These are phyloP conservation scores for Synanthedon vespiformis DNA, from an alignment of 2,888 invertebrate species.

Conservation along the genomic window DNA sequence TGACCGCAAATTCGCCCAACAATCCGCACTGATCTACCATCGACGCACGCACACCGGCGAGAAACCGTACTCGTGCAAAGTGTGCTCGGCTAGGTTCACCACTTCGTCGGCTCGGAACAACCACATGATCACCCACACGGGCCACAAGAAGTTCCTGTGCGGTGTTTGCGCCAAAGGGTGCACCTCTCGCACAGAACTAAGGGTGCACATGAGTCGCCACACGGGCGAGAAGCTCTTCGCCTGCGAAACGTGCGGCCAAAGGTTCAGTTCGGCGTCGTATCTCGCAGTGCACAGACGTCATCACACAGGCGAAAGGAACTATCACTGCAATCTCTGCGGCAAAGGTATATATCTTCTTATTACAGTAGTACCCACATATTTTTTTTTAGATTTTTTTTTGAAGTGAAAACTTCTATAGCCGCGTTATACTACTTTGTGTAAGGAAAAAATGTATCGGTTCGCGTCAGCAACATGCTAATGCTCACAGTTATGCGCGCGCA, in stretches of 20 bases:
- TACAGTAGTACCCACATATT: too few relatives aligned
- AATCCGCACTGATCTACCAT: constrained; percentile 65
- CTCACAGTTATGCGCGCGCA: too few relatives aligned
- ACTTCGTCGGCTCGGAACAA: constrained; percentile 64
- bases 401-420: too few relatives aligned
- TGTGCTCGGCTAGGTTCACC: constrained; percentile 57
- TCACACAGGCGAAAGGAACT: constrained; percentile 48
- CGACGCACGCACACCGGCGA: constrained; percentile 65
- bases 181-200: constrained; percentile 54
- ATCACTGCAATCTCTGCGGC: constrained; percentile 45
- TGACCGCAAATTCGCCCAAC: constrained; percentile 61
- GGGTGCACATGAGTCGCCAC: constrained; percentile 50
- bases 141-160: constrained; percentile 58
- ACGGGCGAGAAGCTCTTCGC: constrained; percentile 58
- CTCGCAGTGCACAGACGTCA: constrained; percentile 53
- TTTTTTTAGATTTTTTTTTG: too few relatives aligned
- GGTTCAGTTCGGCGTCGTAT: constrained; percentile 56
- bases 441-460: too few relatives aligned
- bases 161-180: constrained; percentile 58
- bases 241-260: constrained; percentile 44
- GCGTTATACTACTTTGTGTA: too few relatives aligned
- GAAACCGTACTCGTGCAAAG: constrained; percentile 61
- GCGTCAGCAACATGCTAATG: too few relatives aligned
- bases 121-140: constrained; percentile 59
- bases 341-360: constrained; percentile 31